phyloP scores from a whole-genome alignment of 2,113 vertebrate species.

The Chaetodon trifascialis region DNA sequence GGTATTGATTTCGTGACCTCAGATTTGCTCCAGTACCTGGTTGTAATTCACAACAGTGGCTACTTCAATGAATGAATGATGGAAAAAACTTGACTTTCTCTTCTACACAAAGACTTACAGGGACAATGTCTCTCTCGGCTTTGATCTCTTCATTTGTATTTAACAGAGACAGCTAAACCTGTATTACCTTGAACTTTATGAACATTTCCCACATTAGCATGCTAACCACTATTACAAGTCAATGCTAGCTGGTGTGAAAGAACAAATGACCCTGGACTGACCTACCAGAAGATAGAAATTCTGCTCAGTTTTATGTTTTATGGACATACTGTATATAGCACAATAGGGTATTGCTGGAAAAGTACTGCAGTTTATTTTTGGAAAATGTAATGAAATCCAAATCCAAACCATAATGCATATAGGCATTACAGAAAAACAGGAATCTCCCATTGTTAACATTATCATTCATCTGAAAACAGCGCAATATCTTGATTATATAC shows the following conservation, averaged over 20 bases:
- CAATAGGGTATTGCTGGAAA: not conserved
- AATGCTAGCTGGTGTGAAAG: constrained; percentile 8
- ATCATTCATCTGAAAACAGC: too few species aligned
- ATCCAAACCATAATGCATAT: not conserved
- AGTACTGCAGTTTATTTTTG: too few species aligned
- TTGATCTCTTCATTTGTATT: constrained; percentile 37
- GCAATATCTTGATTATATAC: too few species aligned
- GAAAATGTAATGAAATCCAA: not conserved
- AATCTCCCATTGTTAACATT: too few species aligned
- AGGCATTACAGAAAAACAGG: too few species aligned
- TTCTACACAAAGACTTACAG: not conserved
- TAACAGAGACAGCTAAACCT: constrained; percentile 5
- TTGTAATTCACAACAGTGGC: constrained; percentile 4
- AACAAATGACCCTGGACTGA: not conserved
- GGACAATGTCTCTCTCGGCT: not conserved
- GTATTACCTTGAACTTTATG: constrained; percentile 14
- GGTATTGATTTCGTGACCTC: constrained; percentile 19
- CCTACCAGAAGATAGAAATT: not conserved
- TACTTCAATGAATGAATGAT: constrained; percentile 19
- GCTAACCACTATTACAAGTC: not conserved
- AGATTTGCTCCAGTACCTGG: not conserved
- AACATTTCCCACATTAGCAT: constrained; percentile 10
- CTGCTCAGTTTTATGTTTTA: not conserved
- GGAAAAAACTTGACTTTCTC: not conserved
- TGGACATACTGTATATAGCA: not conserved